Evolutionary conservation across 2,888 invertebrate species (phyloP), one percentile per base, ranked within the genome.

Genomic region (Amphipoea oculea): DNA sequence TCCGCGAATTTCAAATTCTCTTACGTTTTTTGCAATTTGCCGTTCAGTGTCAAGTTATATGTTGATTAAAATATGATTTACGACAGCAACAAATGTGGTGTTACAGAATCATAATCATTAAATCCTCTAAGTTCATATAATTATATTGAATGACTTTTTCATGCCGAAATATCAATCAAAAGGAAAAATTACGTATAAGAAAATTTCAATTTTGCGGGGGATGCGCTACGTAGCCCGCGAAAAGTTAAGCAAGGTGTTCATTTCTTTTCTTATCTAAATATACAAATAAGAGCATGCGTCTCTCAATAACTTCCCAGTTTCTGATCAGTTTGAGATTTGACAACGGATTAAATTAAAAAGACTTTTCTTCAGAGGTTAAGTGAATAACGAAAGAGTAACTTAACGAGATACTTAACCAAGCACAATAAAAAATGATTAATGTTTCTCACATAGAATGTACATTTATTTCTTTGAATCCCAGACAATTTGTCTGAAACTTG

Each of bases 401-500:
- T 17, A 7, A 36, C n/a, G 17, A 60, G 17, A 76, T 20, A 69
- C 40, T 57, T 17, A 29, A 0, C 6, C 9, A 54, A 69, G 66
- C 4, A 67, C 45, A 57, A 73, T 72, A 76, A 73, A 68, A 48
- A 65, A 78, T 36, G 1, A 80, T 45, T 29, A 60, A 77, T 57
- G 40, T 60, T 20, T 14, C 73, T 65, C 17, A 45, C 62, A 62
- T 14, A 11, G 5, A 2, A 51, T 17, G 2, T 29, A 40, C 54
- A 48, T 77, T 54, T 70, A 48, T 77, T 54, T 70, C 5, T 62
- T 54, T 42, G 12, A 29, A 66, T 76, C 23, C 40, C 51, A 67
- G 48, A 73, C 62, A 17, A 42, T 73, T 70, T 51, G 70, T 73
- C 70, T 67, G 17, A 45, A 36, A 69, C 23, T 66, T 77, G 42